Base-by-base conservation (phyloP, 2,888 invertebrate species). In the Caenorhabditis plicata region DNA sequence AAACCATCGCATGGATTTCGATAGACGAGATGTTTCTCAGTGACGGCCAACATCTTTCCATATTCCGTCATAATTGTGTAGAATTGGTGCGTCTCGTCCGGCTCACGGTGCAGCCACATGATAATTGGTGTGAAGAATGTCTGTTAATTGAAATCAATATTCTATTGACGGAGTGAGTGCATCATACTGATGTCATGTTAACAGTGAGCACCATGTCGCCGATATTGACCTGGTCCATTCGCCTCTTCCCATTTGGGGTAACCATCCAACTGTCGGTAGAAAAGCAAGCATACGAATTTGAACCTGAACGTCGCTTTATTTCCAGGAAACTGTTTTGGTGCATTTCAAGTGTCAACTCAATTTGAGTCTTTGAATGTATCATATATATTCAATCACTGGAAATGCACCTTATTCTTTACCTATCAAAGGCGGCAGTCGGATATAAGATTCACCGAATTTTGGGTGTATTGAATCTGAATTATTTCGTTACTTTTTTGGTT, bases 61-160 rank as follows among this genome's bases (percentile, higher is more conserved):
- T 68, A 68, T 33, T 68, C 68, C 13, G 68, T 68, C 64, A 68
- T 68, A 38, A 68, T 56, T 8, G 68, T 68, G 20, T 43, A 26
- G 33, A 68, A 68, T 11, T 63, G 33, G 31, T 57, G 52, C 4
- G 44, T 23, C 13, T 45, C 49, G 11, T 68, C 63, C n/a, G 64
- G 64, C 27, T 65, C 62, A n/a, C 62, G 40, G 31, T 62, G 62
- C 51, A 62, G 55, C 62, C 62, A 62, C 40, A 49, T 51, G 40
- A 54, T 62, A 41, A 62, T 48, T 39, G 62, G 64, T 23, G 64
- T 50, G 42, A 52, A 69, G 44, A 46, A 64, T 2, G 58, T 51
- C 64, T 68, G 29, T 26, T 46, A 32, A 11, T 25, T 41, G 49
- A 26, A 49, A 26, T 22, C 33, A 32, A 53, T 41, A 15, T 8